A percentile compares a stretch with the other conserved stretches of the same genome.
Conservation (phyloP, 2,888 invertebrate genomes). For the Drosophila stalkeri region DNA sequence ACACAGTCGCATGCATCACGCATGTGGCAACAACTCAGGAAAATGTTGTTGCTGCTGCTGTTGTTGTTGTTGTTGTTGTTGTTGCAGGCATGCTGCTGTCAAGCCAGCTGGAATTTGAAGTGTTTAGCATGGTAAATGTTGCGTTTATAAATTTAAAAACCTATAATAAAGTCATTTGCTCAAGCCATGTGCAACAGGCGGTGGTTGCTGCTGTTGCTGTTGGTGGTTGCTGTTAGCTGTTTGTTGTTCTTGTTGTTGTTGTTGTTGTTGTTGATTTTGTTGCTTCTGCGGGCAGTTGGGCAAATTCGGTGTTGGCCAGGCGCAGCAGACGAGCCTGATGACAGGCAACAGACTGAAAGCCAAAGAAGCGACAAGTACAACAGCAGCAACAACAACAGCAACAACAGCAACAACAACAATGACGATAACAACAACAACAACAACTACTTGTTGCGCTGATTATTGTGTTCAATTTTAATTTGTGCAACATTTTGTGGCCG, state of each 20-base stretch:
- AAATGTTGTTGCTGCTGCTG: slow-evolving; percentile 14
- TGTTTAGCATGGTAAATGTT: slow-evolving; percentile 75
- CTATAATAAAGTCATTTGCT: slow-evolving; percentile 78
- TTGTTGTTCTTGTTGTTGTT: background rate
- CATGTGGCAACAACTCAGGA: slow-evolving; percentile 14
- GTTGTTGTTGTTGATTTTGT: slow-evolving; percentile 13
- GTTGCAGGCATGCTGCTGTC: slow-evolving; percentile 33
- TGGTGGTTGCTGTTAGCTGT: slow-evolving; percentile 4
- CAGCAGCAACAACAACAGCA: slow-evolving; percentile 13
- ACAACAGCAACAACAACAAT: slow-evolving; percentile 32
- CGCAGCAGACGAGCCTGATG: slow-evolving; percentile 15
- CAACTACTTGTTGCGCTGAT: slow-evolving; percentile 70
- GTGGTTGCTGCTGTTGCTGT: background rate
- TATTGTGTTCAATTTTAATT: slow-evolving; percentile 79
- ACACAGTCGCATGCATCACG: slow-evolving; percentile 10
- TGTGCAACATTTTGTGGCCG: slow-evolving; percentile 73
- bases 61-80: slow-evolving; percentile 9
- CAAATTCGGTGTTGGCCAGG: slow-evolving; percentile 15
- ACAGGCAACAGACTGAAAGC: slow-evolving; percentile 18
- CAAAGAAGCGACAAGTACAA: slow-evolving; percentile 24
- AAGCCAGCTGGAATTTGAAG: slow-evolving; percentile 60
- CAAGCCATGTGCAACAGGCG: slow-evolving; percentile 58
- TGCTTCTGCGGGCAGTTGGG: slow-evolving; percentile 34
- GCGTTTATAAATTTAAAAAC: slow-evolving; percentile 79
- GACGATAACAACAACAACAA: slow-evolving; percentile 33